Evolutionary conservation across 2,113 vertebrate species (phyloP), one percentile per base, ranked within the genome.

Genomic region (Jaculus jaculus): DNA sequence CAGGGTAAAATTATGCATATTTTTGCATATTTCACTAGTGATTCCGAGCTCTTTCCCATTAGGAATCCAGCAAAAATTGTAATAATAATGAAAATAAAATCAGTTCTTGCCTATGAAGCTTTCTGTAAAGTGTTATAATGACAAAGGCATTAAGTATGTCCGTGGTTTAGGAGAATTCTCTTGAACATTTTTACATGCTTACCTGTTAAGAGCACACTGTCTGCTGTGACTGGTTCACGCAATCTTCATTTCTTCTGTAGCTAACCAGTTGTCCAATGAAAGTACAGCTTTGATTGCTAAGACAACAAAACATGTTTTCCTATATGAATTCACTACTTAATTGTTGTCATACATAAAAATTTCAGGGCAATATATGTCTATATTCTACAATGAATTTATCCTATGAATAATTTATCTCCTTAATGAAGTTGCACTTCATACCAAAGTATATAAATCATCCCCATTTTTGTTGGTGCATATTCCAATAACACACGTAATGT

Each of bases 1-100:
- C 78, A 78, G 94, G 97, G 94, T 96, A 95, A 95, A 98, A 96
- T 98, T 97, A 94, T 97, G 96, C 94, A 97, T 98, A 96, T 96
- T 97, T 98, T 97, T 98, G 91, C 96, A 97, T 98, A 96, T 97
- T 86, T 97, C 80, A 91, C 81, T 95, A 96, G 91, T 86, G 84
- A 86, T 90, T 97, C n/a, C 96, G 94, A 97, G 97, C 24, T 83
- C 68, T 96, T 87, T 96, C 94, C 80, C 86, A 88, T 95, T 96
- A 97, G 81, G 13, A 95, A 96, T 95, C 37, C 87, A 92, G 82
- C 90, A 79, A 80, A 84, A 74, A 69, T 91, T 93, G 26, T 58
- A 74, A 21, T 85, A 78, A 79, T 87, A 96, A 89, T 89, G 61
- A 60, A 89, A 91, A n/a, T n/a, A 75, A 21, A 84, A 32, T 20